These are phyloP conservation scores for Pterobdella sp. DNA, from an alignment of 2,888 invertebrate species.

Conservation along the genomic window DNA sequence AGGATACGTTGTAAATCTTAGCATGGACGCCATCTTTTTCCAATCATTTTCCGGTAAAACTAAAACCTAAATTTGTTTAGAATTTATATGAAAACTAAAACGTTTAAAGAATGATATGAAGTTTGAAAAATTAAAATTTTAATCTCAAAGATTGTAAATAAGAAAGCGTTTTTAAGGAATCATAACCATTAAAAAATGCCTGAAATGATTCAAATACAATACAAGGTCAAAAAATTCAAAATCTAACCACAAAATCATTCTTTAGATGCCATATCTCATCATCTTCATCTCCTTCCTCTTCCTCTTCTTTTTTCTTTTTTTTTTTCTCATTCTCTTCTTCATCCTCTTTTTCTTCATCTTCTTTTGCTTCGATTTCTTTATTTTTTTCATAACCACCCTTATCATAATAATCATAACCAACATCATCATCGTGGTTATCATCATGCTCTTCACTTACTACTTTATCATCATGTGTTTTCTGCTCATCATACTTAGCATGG, in stretches of 20 bases:
- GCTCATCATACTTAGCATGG: background rate
- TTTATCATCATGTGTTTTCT: background rate
- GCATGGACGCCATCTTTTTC: too few species aligned
- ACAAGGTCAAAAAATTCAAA: background rate
- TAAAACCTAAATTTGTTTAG: too few species aligned
- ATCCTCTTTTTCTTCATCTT: slow-evolving; percentile 1
- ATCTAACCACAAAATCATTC: background rate
- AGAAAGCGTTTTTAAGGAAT: too few species aligned
- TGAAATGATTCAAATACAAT: background rate
- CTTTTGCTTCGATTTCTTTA: background rate
- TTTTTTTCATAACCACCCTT: background rate
- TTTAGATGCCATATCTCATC: background rate
- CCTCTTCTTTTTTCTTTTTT: slow-evolving; percentile 1
- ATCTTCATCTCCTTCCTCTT: slow-evolving; percentile 5
- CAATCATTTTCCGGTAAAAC: too few species aligned
- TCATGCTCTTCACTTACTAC: background rate
- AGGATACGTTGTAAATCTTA: too few species aligned
- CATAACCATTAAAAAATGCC: background rate
- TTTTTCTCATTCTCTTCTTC: background rate
- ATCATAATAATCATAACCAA: background rate
- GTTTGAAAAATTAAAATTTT: too few species aligned
- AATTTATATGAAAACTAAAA: too few species aligned
- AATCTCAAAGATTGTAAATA: too few species aligned
- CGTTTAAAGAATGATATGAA: too few species aligned
- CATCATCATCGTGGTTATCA: background rate